Conservation (phyloP, 1,140 invertebrate species). For the Mycetomoellerius zeteki region DNA sequence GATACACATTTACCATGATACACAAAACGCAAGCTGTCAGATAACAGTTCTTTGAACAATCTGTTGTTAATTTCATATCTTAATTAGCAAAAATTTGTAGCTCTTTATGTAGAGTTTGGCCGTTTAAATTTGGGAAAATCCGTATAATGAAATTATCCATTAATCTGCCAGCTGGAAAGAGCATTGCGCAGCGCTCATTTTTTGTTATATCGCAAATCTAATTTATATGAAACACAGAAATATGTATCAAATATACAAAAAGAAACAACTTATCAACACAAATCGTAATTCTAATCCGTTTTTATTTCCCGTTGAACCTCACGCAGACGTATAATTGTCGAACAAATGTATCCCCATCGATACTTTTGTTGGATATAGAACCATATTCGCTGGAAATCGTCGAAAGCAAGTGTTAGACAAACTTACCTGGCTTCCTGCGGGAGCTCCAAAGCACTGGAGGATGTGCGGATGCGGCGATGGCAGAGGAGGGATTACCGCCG, state of each 20-base stretch:
- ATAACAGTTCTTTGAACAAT: too few relatives aligned
- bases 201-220: background rate
- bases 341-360: conserved; percentile 91
- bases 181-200: background rate
- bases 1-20: too few relatives aligned
- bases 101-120: too few relatives aligned
- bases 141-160: too few relatives aligned
- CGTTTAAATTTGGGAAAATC: too few relatives aligned
- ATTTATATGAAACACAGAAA: background rate
- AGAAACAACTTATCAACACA: background rate
- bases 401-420: conserved; percentile 80
- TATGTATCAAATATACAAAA: too few relatives aligned
- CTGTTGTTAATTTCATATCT: too few relatives aligned
- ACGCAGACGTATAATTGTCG: too few relatives aligned
- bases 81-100: too few relatives aligned
- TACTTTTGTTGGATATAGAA: conserved; percentile 92
- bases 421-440: conserved; percentile 92
- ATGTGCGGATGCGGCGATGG: conserved; percentile 87
- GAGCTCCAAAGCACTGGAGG: conserved; percentile 93
- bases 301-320: background rate
- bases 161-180: background rate
- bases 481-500: conserved; percentile 88
- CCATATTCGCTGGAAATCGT: conserved; percentile 94
- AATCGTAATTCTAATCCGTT: background rate
- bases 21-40: too few relatives aligned